Evolutionary conservation across 1,140 invertebrate genomes (phyloP), one percentile per base, ranked within the genome.

Genomic region (Tachypleus tridentatus): DNA sequence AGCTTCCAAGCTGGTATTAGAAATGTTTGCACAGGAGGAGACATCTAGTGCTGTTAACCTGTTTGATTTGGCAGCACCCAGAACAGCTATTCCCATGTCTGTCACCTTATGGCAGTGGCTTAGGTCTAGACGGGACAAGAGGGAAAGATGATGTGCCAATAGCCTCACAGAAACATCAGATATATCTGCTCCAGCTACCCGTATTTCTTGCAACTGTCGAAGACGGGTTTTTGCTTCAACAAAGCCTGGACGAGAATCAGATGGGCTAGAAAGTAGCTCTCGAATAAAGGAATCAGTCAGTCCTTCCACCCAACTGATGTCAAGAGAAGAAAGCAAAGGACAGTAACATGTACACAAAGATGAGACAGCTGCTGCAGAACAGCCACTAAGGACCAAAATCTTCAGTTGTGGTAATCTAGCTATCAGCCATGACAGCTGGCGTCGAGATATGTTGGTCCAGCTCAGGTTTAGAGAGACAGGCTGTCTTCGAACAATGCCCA

Each of bases 371-470:
- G 87, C 83, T 48, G 72, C 69, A 3, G 85, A 83, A 63, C 88
- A 87, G 50, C 91, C 91, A 58, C 87, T 85, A 29, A 97, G 76
- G 3, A 86, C 87, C 6, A 97, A 79, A 59, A 85, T 83, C 66
- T 87, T 85, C 4, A 96, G 79, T 5, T 88, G 87, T 0, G 91
- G 90, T 53, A 97, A 77, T 57, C 93, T 82, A 4, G 84, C 83
- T 5, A 96, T 80, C 1, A 97, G 76, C 93, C 94, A 97, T 3
- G 84, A 82, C 9, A 97, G 77, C 74, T 97, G 93, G 59, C 87
- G 81, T 66, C 91, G 85, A 29, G 86, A 88, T 49, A 96, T 82
- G 67, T 86, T 85, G 47, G 89, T 88, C 88, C 91, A 94, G 75
- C 91, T 87, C 9, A 97, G 78, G 3, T 84, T 82, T 0, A 97